Base-by-base conservation (phyloP, 2,113 vertebrate genomes). In the Alligator sinensis region DNA sequence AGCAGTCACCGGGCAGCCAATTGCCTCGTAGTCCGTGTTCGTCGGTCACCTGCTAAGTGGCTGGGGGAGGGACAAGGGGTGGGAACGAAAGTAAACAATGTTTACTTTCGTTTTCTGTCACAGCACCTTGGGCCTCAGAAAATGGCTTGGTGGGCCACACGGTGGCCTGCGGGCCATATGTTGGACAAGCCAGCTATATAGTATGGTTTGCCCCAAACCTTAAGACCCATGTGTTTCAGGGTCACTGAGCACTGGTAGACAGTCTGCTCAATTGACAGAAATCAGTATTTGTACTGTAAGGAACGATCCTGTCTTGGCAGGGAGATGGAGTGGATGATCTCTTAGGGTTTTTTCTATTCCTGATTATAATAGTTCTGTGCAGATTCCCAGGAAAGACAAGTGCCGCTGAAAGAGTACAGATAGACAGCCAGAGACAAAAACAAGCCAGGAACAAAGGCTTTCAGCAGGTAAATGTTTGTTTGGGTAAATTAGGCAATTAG, bases 221-320 rank as follows among this genome's bases (percentile, higher is more conserved):
- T 16, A 15, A 60, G 79, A 88, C 83, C 86, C 85, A n/a, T 91
- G 30, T 54, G 68, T 92, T 79, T 87, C 62, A 17, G 91, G 93
- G 89, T 60, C 92, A 24, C 68, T 95, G 92, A 47, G 30, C 86
- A 38, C 83, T 90, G 92, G 79, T 61, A 91, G 78, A 55, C 68
- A 13, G 64, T 57, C 90, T 91, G 91, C 91, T 96, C 80, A 19
- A 12, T 47, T 92, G 95, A 89, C 83, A 92, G 82, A 90, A 92
- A 95, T 83, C 54, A 9, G 86, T 82, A 78, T 93, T 78, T 95
- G 92, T 95, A 84, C 91, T 89, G 92, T 85, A 95, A 92, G 93
- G 94, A 96, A 95, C 95, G 95, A 92, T 84, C 87, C 78, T 93
- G 1, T 60, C 94, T 94, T 83, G 80, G 90, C 87, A 57, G 89